Base-by-base conservation (phyloP, 2,888 invertebrate genomes). In the Drymonia ruficornis region DNA sequence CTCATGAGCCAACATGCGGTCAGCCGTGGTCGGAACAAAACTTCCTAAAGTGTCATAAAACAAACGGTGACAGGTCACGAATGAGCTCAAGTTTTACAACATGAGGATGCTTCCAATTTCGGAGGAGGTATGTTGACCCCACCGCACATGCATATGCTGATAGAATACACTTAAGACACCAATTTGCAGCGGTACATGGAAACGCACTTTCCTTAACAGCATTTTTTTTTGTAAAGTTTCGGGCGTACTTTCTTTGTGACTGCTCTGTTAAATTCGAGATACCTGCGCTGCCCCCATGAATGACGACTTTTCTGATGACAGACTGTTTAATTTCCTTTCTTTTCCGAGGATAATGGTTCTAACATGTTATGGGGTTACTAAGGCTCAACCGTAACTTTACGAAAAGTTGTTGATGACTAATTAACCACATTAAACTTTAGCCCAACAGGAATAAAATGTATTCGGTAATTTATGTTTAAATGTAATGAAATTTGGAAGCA, bases 41-140 rank as follows among this genome's bases (percentile, higher is more conserved):
- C 28, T 29, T 42, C 40, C 36, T 19, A 8, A 48, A 55, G 29
- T 36, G 34, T 51, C 57, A 51, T 73, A 71, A 72, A 77, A 73
- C 69, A 74, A 68, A 73, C 65, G 76, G 72, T 65, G 70, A 73
- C 73, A 70, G 54, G 65, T 72, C 65, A 45, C 13, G 4, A 67
- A 70, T 70, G 64, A 61, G 61, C 67, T 67, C 45, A 62, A 63
- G 56, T 64, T 74, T 73, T 72, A 73, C 63, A 65, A 60, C 58
- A 53, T 58, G 70, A 83, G 83, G 84, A 84, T 78, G 80, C 63
- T 42, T 55, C 67, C 79, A 74, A 84, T 84, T 80, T 76, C 55
- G 50, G 56, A 70, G 84, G n/a, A n/a, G n/a, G n/a, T 71, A 70
- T 78, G 62, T 74, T 65, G 80, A 76, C 75, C 78, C 61, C 46